phyloP scores from a whole-genome alignment of 2,888 invertebrate genomes.

The Eilema depressum region DNA sequence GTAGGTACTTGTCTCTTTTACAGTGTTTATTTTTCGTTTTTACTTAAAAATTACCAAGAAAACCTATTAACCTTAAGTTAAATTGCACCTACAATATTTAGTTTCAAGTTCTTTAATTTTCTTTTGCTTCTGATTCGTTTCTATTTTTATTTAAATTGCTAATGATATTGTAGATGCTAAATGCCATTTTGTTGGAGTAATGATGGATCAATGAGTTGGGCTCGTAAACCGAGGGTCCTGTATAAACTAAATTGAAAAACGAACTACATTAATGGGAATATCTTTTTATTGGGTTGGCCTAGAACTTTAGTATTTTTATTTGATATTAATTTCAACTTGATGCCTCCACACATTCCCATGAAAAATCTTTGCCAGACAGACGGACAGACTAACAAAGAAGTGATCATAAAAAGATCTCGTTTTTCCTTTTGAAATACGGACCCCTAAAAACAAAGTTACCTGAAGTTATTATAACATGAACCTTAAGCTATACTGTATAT shows the following conservation, averaged over 20 bases:
- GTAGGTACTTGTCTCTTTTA: background rate
- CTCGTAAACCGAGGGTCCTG: too few species aligned
- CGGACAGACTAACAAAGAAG: too few species aligned
- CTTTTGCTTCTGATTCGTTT: background rate
- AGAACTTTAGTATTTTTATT: too few species aligned
- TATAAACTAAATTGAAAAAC: too few species aligned
- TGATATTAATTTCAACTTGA: too few species aligned
- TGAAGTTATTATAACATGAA: background rate
- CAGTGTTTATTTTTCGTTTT: background rate
- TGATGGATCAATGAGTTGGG: too few species aligned
- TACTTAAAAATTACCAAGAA: background rate
- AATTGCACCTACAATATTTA: background rate
- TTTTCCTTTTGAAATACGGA: too few species aligned
- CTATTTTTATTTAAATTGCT: constrained; percentile 2
- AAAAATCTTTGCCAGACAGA: too few species aligned
- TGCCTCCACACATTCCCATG: too few species aligned
- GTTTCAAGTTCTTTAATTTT: background rate
- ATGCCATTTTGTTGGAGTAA: background rate
- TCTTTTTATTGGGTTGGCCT: too few species aligned
- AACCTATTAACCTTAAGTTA: background rate
- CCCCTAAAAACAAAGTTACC: background rate
- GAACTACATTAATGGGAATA: too few species aligned
- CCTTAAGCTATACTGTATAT: background rate
- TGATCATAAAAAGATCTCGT: too few species aligned
- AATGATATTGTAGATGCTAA: constrained; percentile 2